A percentile compares a stretch with the other conserved stretches of the same genome.
Evolutionary conservation across 2,888 invertebrate genomes (phyloP).

Genomic region (Stegophylla sp.): DNA sequence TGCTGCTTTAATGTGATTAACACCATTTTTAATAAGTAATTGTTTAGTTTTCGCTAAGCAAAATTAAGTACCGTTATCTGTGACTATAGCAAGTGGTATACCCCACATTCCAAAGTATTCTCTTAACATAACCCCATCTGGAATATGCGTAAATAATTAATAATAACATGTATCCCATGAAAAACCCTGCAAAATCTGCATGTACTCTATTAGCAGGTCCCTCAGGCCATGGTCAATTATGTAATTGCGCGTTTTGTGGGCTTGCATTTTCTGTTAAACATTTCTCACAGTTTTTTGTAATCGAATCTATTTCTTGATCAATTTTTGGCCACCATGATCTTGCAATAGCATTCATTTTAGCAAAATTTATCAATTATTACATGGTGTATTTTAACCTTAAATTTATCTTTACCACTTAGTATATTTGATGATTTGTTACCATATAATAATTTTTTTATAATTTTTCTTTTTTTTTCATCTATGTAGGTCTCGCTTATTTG

Average conservation of each 20-base stretch:
- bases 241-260: neutral
- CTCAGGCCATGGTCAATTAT: neutral
- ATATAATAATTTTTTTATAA: neutral
- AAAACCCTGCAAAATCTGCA: neutral
- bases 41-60: too few species aligned
- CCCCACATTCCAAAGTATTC: too few species aligned
- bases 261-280: neutral
- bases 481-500: neutral
- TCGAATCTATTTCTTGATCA: neutral
- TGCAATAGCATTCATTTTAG: too few species aligned
- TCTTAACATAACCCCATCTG: too few species aligned
- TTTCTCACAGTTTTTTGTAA: neutral
- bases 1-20: neutral
- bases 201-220: neutral
- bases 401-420: neutral
- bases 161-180: neutral
- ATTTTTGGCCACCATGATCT: too few species aligned
- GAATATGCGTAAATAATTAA: too few species aligned
- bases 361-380: conserved; percentile 25
- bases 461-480: neutral
- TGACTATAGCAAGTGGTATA: too few species aligned
- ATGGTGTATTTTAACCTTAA: conserved; percentile 10
- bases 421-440: neutral
- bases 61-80: too few species aligned
- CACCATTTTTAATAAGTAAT: neutral